Evolutionary conservation across 2,113 vertebrate species (phyloP).

Genomic region (Albula glossodonta): DNA sequence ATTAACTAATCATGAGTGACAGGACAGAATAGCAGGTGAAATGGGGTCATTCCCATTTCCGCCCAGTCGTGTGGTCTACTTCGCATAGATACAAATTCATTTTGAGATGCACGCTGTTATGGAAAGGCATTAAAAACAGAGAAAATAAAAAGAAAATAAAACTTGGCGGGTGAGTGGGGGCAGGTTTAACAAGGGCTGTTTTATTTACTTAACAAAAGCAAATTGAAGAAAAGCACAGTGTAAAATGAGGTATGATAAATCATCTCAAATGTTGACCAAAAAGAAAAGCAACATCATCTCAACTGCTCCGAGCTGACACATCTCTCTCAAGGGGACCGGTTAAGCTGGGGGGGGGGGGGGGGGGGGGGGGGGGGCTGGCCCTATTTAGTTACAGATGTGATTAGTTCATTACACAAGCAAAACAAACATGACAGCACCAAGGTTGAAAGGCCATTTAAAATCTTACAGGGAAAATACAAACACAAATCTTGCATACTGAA

Average conservation of each 20-base stretch:
- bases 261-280: background rate
- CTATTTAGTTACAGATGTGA: background rate
- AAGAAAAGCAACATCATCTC: background rate
- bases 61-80: background rate
- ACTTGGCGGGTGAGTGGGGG: background rate
- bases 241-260: background rate
- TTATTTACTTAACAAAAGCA: background rate
- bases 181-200: background rate
- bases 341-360: background rate
- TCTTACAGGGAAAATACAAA: background rate
- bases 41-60: constrained; percentile 2
- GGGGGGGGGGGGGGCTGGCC: too few relatives aligned
- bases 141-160: background rate
- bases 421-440: background rate
- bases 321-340: background rate
- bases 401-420: background rate
- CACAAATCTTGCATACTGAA: background rate
- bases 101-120: background rate
- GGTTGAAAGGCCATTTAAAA: background rate
- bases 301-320: background rate
- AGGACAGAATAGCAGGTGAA: background rate
- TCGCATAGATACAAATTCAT: background rate
- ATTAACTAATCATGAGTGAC: background rate
- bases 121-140: background rate
- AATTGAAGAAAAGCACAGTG: background rate